Conservation (phyloP, 1,140 invertebrate species). For the Aphelenchoides fujianensis region DNA sequence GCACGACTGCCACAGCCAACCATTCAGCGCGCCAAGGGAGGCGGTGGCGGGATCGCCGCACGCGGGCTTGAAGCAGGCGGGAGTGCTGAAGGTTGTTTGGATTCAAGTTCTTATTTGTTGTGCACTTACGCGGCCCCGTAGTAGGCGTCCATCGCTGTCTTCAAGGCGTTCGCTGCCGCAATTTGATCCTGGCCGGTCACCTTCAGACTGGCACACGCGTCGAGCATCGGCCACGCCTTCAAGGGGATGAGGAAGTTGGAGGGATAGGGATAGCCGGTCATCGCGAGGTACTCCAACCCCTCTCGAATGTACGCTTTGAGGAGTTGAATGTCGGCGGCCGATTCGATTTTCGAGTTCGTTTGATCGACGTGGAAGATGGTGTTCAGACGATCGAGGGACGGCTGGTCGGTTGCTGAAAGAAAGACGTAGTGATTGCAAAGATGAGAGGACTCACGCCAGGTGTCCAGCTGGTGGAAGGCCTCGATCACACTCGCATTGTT, state of each 20-base stretch:
- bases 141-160: not conserved
- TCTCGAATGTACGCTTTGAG: conserved; percentile 57
- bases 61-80: conserved; percentile 69
- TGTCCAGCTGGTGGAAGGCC: not conserved
- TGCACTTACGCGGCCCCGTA: too few species aligned
- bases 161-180: not conserved
- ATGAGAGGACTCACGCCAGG: not conserved
- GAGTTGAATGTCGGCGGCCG: not conserved
- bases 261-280: conserved; percentile 67
- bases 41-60: conserved; percentile 52
- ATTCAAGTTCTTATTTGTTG: too few species aligned
- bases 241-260: conserved; percentile 63
- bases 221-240: not conserved
- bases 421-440: too few species aligned
- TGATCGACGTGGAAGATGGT: conserved; percentile 76
- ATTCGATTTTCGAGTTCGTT: conserved; percentile 66
- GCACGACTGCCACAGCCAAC: conserved; percentile 75
- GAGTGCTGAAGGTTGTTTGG: too few species aligned
- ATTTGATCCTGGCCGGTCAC: not conserved
- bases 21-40: conserved; percentile 67
- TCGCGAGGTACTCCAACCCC: conserved; percentile 63
- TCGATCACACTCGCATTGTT: conserved; percentile 78
- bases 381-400: too few species aligned
- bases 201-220: not conserved
- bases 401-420: too few species aligned